Evolutionary conservation across 2,797 vertebrate species (phyloP).

Genomic region (Dromococcyx pavoninus): DNA sequence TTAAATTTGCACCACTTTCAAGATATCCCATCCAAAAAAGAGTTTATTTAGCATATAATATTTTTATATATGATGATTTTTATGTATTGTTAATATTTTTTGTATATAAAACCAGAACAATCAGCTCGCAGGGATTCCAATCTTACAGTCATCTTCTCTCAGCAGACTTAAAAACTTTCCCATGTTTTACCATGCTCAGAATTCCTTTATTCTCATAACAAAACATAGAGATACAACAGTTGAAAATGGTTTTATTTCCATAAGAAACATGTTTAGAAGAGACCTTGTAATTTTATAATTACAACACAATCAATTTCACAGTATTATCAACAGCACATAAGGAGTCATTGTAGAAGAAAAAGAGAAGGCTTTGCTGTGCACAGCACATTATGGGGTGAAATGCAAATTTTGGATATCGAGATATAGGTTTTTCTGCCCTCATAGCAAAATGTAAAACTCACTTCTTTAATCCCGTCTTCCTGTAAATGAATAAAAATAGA

Average conservation of each 20-base stretch:
- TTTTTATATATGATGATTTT: background rate
- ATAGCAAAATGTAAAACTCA: background rate
- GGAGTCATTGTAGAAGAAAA: background rate
- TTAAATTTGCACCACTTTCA: background rate
- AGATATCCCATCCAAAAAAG: background rate
- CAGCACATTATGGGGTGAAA: background rate
- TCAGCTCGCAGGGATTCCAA: background rate
- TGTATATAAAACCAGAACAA: background rate
- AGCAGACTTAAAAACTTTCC: background rate
- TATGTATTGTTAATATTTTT: background rate
- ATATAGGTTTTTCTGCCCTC: background rate
- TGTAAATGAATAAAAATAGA: background rate
- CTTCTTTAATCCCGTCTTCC: background rate
- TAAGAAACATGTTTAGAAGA: background rate
- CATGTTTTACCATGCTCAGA: background rate
- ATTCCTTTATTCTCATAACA: background rate
- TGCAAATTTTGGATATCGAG: background rate
- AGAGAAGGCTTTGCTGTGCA: background rate
- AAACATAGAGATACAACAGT: background rate
- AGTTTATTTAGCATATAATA: background rate
- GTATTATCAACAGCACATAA: background rate
- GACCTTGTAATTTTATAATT: background rate
- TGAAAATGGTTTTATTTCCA: conserved; percentile 24
- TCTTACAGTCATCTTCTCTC: background rate
- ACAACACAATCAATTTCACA: background rate